Evolutionary conservation across 2,888 invertebrate species (phyloP).

Genomic region (Pharmacophagus antenor): DNA sequence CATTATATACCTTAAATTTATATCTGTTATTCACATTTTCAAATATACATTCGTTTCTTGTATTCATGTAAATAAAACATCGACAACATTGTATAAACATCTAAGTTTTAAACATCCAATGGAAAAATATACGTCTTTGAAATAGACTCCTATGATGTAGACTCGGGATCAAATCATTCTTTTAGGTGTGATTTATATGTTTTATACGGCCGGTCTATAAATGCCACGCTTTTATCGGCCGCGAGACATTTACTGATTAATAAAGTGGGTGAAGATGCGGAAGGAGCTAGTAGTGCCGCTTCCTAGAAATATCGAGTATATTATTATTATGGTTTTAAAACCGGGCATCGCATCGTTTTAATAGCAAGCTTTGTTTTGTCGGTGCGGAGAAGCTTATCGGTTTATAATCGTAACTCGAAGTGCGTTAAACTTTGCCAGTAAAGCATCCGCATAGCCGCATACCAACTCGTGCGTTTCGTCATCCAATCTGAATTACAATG

Average conservation of each 20-base stretch:
- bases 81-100: slow-evolving; percentile 68
- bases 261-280: slow-evolving; percentile 74
- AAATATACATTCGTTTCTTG: neutral
- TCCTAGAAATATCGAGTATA: slow-evolving; percentile 57
- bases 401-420: slow-evolving; percentile 43
- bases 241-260: slow-evolving; percentile 76
- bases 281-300: slow-evolving; percentile 62
- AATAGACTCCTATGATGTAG: slow-evolving; percentile 72
- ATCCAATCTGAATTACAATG: slow-evolving; percentile 77
- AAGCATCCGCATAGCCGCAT: slow-evolving; percentile 71
- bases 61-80: slow-evolving; percentile 42
- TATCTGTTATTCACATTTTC: neutral
- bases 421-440: slow-evolving; percentile 43
- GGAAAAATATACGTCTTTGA: slow-evolving; percentile 52
- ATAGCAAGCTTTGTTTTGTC: slow-evolving; percentile 23
- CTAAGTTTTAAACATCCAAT: slow-evolving; percentile 45
- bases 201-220: slow-evolving; percentile 74
- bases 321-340: slow-evolving; percentile 33
- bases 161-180: slow-evolving; percentile 57
- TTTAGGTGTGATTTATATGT: slow-evolving; percentile 68
- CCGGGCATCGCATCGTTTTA: slow-evolving; percentile 9
- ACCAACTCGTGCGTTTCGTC: slow-evolving; percentile 72
- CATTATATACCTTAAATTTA: too few relatives aligned
- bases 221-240: slow-evolving; percentile 72
- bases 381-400: slow-evolving; percentile 27